phyloP scores from a whole-genome alignment of 2,797 vertebrate species.

The Pogoniulus pusillus region DNA sequence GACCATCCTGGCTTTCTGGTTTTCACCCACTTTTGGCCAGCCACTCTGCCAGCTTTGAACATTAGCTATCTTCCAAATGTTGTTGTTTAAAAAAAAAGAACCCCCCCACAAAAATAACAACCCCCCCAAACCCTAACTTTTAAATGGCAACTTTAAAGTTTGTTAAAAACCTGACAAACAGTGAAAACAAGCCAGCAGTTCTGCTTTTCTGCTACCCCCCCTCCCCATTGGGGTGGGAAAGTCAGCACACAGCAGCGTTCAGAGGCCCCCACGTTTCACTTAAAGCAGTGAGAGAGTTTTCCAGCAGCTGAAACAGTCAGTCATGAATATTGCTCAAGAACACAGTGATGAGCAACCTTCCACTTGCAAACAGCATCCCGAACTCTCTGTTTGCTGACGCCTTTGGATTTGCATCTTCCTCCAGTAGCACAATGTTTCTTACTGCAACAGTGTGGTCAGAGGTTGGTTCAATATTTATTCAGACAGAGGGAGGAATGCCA shows the following conservation, averaged over 20 bases:
- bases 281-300: not conserved
- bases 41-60: fast-evolving
- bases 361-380: not conserved
- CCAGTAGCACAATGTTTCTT: not conserved
- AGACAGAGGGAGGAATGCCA: not conserved
- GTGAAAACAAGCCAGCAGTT: too few relatives aligned
- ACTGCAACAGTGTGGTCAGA: not conserved
- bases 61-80: not conserved
- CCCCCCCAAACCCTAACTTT: too few relatives aligned
- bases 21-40: not conserved
- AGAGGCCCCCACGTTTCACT: not conserved
- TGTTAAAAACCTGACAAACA: not conserved
- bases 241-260: not conserved
- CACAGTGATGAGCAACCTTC: not conserved
- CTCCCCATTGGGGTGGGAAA: not conserved
- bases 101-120: too few relatives aligned
- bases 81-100: not conserved
- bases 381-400: constrained; percentile 5
- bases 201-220: not conserved
- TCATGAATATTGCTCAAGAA: not conserved
- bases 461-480: constrained; percentile 32
- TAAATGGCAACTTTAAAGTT: not conserved
- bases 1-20: not conserved
- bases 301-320: not conserved
- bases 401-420: not conserved